Percentiles rank a stretch among this genome's conserved stretches.
These are phyloP conservation scores for Sinocyclocheilus grahami DNA, from an alignment of 2,113 vertebrate genomes.

Conservation along the genomic window DNA sequence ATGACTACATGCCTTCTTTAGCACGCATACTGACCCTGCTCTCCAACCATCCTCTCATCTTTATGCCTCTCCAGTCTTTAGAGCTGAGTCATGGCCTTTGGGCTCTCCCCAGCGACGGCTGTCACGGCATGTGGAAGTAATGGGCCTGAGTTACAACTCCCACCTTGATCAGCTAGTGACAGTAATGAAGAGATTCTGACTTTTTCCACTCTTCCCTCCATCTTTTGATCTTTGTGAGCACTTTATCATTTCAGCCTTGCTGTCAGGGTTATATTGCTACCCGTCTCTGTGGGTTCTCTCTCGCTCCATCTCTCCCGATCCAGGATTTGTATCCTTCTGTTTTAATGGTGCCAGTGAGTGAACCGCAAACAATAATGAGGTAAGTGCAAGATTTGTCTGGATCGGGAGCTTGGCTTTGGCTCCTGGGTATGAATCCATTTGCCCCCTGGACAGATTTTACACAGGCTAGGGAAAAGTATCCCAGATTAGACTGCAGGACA, in stretches of 20 bases:
- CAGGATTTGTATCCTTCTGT: slow-evolving; percentile 25
- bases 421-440: slow-evolving; percentile 11
- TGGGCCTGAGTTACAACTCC: slow-evolving; percentile 38
- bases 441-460: slow-evolving; percentile 10
- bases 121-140: slow-evolving; percentile 34
- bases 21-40: background rate
- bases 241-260: slow-evolving; percentile 56
- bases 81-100: background rate
- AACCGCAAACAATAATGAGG: slow-evolving; percentile 36
- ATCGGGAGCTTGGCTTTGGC: slow-evolving; percentile 30
- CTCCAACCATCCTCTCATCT: background rate
- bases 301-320: background rate
- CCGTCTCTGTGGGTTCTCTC: slow-evolving; percentile 44
- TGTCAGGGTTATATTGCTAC: slow-evolving; percentile 50
- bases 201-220: slow-evolving; percentile 5
- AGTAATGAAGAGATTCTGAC: slow-evolving; percentile 49
- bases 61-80: slow-evolving; percentile 13
- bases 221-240: slow-evolving; percentile 40
- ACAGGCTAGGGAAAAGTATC: slow-evolving; percentile 2
- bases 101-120: slow-evolving; percentile 7
- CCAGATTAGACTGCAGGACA: slow-evolving; percentile 26
- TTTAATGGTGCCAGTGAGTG: slow-evolving; percentile 30
- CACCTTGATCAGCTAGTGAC: slow-evolving; percentile 46
- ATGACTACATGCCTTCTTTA: background rate
- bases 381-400: slow-evolving; percentile 20